Evolutionary conservation across 2,113 vertebrate genomes (phyloP).

Genomic region (Saiga tatarica): DNA sequence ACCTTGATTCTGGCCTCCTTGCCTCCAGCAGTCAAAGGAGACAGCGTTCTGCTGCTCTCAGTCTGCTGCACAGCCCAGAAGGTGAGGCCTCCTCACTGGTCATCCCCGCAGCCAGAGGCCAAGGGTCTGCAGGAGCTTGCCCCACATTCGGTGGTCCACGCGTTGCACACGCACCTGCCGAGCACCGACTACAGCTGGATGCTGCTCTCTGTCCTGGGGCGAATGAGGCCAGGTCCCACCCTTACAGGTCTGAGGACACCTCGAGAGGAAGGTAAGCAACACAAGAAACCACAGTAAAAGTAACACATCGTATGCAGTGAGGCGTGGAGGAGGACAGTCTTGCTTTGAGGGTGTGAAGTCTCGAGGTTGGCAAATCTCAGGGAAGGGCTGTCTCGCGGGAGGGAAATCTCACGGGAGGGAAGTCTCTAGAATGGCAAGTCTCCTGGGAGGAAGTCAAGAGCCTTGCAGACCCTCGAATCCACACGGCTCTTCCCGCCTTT

Average conservation of each 20-base stretch:
- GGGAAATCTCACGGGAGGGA: not conserved
- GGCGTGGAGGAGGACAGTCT: not conserved
- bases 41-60: not conserved
- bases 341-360: not conserved
- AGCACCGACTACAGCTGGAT: not conserved
- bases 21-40: too few relatives aligned
- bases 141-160: accelerated
- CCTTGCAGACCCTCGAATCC: not conserved
- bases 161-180: accelerated
- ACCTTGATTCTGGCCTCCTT: accelerated
- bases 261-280: not conserved
- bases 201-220: too few relatives aligned
- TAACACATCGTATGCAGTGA: not conserved
- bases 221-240: not conserved
- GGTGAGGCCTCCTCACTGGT: accelerated
- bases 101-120: not conserved
- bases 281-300: not conserved
- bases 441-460: not conserved
- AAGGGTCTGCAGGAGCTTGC: not conserved
- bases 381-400: not conserved
- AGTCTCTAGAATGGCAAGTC: not conserved
- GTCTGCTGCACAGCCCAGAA: not conserved
- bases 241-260: not conserved
- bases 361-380: not conserved
- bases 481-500: not conserved